Conservation (phyloP, 2,888 invertebrate genomes). For the Thymelicus lineola region DNA sequence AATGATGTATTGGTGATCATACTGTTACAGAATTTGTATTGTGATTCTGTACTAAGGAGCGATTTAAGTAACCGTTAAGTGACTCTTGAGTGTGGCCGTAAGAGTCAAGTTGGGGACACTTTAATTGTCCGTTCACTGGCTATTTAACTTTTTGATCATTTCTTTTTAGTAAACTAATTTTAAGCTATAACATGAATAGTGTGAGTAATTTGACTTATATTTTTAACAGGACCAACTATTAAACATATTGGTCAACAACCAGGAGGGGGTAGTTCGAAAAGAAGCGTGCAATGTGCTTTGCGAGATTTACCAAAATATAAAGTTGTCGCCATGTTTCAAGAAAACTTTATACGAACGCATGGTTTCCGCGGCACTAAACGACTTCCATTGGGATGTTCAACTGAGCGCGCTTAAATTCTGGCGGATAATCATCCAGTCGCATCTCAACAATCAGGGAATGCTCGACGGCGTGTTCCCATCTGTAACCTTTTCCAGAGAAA, state of each 20-base stretch:
- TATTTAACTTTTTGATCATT: no score
- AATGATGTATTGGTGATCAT: no score
- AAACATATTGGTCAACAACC: conserved; percentile 86
- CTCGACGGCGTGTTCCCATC: conserved; percentile 91
- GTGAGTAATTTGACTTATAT: conserved; percentile 28
- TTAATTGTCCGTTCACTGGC: no score
- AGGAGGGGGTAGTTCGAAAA: conserved; percentile 91
- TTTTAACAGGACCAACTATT: conserved; percentile 81
- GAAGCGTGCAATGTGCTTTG: conserved; percentile 89
- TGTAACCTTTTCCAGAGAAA: conserved; percentile 92
- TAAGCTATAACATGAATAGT: background rate
- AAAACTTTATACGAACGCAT: conserved; percentile 87
- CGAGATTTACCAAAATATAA: conserved; percentile 87
- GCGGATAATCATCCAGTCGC: conserved; percentile 87
- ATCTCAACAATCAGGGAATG: conserved; percentile 92
- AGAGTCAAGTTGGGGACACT: no score
- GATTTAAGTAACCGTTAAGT: no score
- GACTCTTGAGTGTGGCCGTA: no score
- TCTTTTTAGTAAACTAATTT: no score
- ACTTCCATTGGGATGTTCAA: conserved; percentile 94
- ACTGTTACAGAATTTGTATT: no score
- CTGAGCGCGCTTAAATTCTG: conserved; percentile 89
- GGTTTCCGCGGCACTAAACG: conserved; percentile 87
- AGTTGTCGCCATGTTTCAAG: conserved; percentile 82
- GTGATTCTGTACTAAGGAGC: no score